Evolutionary conservation across 2,888 invertebrate genomes (phyloP).

Genomic region (Noctua fimbriata): DNA sequence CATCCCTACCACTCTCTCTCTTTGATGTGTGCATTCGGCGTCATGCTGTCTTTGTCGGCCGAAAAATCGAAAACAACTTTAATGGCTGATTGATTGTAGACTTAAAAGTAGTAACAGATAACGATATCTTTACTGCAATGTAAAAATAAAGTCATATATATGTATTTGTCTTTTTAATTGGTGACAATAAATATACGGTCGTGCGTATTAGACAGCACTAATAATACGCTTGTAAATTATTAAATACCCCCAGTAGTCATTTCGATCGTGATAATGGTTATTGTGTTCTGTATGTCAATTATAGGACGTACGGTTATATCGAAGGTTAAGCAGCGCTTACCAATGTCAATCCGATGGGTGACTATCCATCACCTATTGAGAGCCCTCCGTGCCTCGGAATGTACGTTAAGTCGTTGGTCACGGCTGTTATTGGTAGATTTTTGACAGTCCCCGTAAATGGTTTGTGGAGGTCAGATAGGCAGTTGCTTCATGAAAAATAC

Average conservation of each 20-base stretch:
- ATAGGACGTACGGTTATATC: not conserved
- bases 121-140: constrained; percentile 5
- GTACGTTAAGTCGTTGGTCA: no score
- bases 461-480: no score
- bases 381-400: no score
- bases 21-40: not conserved
- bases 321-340: not conserved
- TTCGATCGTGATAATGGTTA: not conserved
- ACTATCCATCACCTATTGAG: not conserved
- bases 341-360: not conserved
- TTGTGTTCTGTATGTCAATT: constrained; percentile 14
- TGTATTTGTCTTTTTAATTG: constrained; percentile 1
- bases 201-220: not conserved
- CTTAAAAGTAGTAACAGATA: constrained; percentile 4
- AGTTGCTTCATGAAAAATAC: no score
- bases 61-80: not conserved
- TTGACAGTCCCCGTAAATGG: not conserved
- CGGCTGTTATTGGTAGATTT: not conserved
- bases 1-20: not conserved
- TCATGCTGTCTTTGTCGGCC: not conserved
- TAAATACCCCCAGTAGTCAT: not conserved
- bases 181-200: constrained; percentile 10
- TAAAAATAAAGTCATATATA: not conserved
- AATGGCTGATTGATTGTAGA: not conserved
- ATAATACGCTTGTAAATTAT: not conserved